Evolutionary conservation across 2,888 invertebrate genomes (phyloP).

Genomic region (Calliphora vomitoria): DNA sequence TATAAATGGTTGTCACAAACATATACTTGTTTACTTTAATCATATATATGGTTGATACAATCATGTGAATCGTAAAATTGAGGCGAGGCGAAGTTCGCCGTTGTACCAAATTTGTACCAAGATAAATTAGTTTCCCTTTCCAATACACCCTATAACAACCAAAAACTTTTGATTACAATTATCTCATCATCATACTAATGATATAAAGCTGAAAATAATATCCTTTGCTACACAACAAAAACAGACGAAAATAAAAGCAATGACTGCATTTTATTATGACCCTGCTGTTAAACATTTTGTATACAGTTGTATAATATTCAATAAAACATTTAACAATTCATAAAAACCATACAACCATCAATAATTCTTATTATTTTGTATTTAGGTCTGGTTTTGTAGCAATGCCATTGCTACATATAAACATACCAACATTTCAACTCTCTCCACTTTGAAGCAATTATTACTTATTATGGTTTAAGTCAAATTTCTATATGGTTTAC

Average conservation of each 20-base stretch:
- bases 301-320: not conserved
- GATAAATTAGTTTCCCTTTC: too few species aligned
- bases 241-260: not conserved
- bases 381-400: not conserved
- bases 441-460: constrained; percentile 1
- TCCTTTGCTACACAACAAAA: not conserved
- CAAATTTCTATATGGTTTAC: not conserved
- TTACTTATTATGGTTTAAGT: constrained; percentile 22
- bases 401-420: too few species aligned
- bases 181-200: not conserved
- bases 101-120: too few species aligned
- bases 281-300: not conserved
- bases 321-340: constrained; percentile 53
- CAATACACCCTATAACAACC: not conserved
- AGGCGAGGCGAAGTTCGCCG: too few species aligned
- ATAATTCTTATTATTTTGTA: constrained; percentile 27
- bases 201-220: not conserved
- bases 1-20: too few species aligned
- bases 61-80: too few species aligned
- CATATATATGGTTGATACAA: too few species aligned
- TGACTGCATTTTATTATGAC: constrained; percentile 26
- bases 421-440: not conserved
- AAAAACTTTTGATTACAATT: not conserved
- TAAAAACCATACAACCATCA: constrained; percentile 55
- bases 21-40: too few species aligned